Conservation (phyloP, 2,113 vertebrate genomes). For the Cololabis saira region DNA sequence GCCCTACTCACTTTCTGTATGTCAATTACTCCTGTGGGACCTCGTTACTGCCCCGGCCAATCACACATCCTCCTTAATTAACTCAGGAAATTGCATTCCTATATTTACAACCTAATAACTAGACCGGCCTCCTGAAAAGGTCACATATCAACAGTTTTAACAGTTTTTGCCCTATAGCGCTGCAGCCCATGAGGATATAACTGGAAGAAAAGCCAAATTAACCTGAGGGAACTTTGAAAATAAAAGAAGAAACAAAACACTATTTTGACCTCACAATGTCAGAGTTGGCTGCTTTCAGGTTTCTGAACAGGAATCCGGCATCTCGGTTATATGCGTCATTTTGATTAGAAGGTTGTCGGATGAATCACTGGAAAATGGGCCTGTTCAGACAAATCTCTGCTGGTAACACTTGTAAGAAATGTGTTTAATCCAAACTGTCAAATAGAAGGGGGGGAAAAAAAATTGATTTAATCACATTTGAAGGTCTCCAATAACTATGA, state of each 20-base stretch:
- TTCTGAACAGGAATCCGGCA: neutral
- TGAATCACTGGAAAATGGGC: slow-evolving; percentile 36
- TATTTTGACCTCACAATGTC: slow-evolving; percentile 29
- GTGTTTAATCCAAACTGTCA: no score
- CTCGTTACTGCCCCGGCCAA: slow-evolving; percentile 63
- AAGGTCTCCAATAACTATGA: no score
- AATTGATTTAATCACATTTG: no score
- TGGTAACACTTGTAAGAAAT: no score
- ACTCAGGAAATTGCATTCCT: slow-evolving; percentile 63
- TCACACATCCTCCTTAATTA: slow-evolving; percentile 63
- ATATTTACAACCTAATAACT: slow-evolving; percentile 69
- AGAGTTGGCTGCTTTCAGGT: slow-evolving; percentile 19
- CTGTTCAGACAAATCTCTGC: slow-evolving; percentile 5
- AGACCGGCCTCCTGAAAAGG: slow-evolving; percentile 61
- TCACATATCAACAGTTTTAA: slow-evolving; percentile 65
- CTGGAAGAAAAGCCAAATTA: slow-evolving; percentile 42
- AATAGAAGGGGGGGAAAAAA: no score
- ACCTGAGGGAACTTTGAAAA: slow-evolving; percentile 18
- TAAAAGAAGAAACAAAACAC: neutral
- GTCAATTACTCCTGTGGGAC: slow-evolving; percentile 62
- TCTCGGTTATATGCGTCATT: slow-evolving; percentile 8
- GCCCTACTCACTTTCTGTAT: slow-evolving; percentile 41
- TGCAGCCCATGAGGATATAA: slow-evolving; percentile 43
- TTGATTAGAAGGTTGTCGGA: slow-evolving; percentile 14
- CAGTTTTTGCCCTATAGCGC: slow-evolving; percentile 42